phyloP scores from a whole-genome alignment of 2,888 invertebrate genomes.

The Timema podura region DNA sequence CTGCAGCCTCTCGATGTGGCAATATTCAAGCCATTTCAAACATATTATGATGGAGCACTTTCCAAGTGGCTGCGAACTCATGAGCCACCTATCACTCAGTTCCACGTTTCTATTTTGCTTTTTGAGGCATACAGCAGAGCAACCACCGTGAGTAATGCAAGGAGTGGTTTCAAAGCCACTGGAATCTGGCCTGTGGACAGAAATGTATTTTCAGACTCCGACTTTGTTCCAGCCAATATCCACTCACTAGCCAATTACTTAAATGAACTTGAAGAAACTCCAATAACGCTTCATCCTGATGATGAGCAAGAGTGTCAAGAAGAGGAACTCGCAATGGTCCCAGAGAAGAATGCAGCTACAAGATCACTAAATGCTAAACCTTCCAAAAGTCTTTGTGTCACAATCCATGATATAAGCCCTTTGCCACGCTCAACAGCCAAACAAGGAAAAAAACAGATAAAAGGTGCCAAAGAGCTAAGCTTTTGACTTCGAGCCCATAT shows the following conservation, averaged over 20 bases:
- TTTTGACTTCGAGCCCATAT: neutral
- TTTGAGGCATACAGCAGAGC: conserved; percentile 14
- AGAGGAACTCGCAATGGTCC: neutral
- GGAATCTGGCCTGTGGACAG: conserved; percentile 13
- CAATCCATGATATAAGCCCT: too few species aligned
- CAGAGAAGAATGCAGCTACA: too few species aligned
- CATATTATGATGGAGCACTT: conserved; percentile 12
- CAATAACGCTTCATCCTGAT: neutral
- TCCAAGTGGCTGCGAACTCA: conserved; percentile 15
- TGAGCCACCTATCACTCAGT: conserved; percentile 10
- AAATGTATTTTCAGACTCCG: neutral
- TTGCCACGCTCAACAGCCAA: too few species aligned
- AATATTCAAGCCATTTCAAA: conserved; percentile 12
- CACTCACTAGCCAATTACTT: neutral
- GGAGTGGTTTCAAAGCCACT: conserved; percentile 12
- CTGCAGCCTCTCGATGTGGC: conserved; percentile 17
- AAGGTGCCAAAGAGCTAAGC: conserved; percentile 9
- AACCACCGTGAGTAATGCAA: conserved; percentile 8
- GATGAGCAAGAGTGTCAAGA: neutral
- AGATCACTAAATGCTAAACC: too few species aligned
- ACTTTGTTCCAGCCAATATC: conserved; percentile 3
- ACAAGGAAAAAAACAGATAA: neutral
- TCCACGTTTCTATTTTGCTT: conserved; percentile 14
- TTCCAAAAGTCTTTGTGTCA: too few species aligned
- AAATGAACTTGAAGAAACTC: neutral